Base-by-base conservation (phyloP, 2,797 vertebrate species). In the Ataeniobius toweri region DNA sequence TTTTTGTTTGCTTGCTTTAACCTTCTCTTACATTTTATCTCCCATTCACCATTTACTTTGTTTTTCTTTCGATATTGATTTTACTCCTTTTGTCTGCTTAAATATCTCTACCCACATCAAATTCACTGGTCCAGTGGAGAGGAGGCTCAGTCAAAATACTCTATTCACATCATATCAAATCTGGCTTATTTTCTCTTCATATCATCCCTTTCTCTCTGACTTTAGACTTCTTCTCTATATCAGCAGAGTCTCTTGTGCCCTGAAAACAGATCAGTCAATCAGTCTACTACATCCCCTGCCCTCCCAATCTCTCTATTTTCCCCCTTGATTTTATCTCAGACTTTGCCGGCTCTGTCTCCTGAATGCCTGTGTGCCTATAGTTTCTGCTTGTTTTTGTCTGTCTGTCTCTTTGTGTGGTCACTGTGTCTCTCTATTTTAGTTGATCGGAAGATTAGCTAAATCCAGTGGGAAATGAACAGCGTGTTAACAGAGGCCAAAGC, bases 191-290 rank as follows among this genome's bases (percentile, higher is more conserved):
- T 83, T 78, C 41, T 67, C 78, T 85, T 71, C 53, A 56, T 77
- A 84, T 89, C 59, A 59, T 81, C 78, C 36, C 36, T 71, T 73
- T 65, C 46, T 77, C 20, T 79, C 69, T 71, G 22, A 80, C 81
- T 74, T 59, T 76, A 61, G 48, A 86, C 76, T 76, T 80, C 84
- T 63, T 77, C 46, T 71, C n/a, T 46, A 55, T 82, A 83, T 85
- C 75, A 83, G 68, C 71, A 67, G 61, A 85, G 77, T 85, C 82
- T 87, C 85, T 83, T 26, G 72, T 77, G 82, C 80, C 89, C 83
- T 85, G 75, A 87, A 80, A 88, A 75, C 80, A 83, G 74, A 89
- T 87, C 88, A 83, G 81, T 89, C 82, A 85, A 71, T 89, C 89
- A 82, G 71, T 80, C 65, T 56, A 74, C 26, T 73, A 79, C 72